phyloP scores from a whole-genome alignment of 2,113 vertebrate genomes.

The Misgurnus anguillicaudatus region DNA sequence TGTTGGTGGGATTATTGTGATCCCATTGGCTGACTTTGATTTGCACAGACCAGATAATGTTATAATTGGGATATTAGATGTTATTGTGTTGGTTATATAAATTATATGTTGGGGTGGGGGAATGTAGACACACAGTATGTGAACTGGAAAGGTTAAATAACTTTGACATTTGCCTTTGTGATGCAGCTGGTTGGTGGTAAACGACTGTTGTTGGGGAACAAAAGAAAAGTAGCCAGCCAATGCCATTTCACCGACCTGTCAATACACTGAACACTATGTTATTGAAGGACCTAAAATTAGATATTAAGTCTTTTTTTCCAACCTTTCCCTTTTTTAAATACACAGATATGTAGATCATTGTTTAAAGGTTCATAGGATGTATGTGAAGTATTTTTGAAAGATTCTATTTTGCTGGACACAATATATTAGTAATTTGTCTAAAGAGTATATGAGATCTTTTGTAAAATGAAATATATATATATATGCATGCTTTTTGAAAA shows the following conservation, averaged over 20 bases:
- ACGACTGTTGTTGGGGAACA: background rate
- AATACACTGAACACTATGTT: constrained; percentile 62
- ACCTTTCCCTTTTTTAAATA: constrained; percentile 74
- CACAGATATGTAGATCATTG: constrained; percentile 78
- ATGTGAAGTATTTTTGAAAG: constrained; percentile 99
- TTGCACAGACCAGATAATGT: constrained; percentile 92
- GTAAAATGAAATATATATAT: constrained; percentile 91
- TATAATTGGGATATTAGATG: constrained; percentile 88
- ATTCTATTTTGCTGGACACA: constrained; percentile 99
- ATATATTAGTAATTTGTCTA: constrained; percentile 99
- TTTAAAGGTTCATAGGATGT: constrained; percentile 96
- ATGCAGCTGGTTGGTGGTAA: constrained; percentile 15
- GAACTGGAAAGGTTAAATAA: background rate
- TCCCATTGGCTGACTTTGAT: constrained; percentile 90
- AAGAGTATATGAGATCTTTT: constrained; percentile 86
- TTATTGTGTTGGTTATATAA: constrained; percentile 79
- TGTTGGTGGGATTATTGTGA: constrained; percentile 76
- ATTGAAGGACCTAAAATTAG: constrained; percentile 61
- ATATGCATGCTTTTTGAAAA: constrained; percentile 98
- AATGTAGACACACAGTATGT: background rate
- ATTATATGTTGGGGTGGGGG: constrained; percentile 63
- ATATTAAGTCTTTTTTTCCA: constrained; percentile 84
- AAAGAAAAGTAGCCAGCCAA: constrained; percentile 17
- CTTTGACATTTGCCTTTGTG: constrained; percentile 38
- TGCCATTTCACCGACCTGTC: constrained; percentile 60